Conservation (phyloP, 2,113 vertebrate genomes). For the Lamprologus lemairii region DNA sequence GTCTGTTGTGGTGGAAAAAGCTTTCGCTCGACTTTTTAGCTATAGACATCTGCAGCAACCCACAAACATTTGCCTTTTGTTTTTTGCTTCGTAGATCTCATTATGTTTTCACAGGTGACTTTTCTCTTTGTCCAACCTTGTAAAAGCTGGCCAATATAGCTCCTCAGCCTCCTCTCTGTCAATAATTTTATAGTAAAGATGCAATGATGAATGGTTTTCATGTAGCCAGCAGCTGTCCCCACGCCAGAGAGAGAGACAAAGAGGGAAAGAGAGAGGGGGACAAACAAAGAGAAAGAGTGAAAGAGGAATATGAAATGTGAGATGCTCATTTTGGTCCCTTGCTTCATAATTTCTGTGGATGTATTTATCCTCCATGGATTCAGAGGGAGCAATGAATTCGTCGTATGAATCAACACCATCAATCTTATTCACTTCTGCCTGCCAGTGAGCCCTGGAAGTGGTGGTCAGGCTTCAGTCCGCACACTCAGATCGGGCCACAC, state of each 20-base stretch:
- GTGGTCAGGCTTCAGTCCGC: conserved; percentile 34
- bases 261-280: not conserved
- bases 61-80: not conserved
- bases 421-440: conserved; percentile 63
- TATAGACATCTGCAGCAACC: not conserved
- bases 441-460: conserved; percentile 31
- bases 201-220: conserved; percentile 67
- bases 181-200: conserved; percentile 62
- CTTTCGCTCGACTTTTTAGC: not conserved
- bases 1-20: not conserved
- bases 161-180: conserved; percentile 37
- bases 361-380: conserved; percentile 66
- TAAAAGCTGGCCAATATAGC: conserved; percentile 36
- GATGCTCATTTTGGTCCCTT: conserved; percentile 61
- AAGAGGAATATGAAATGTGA: conserved; percentile 61
- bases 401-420: conserved; percentile 66
- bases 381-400: conserved; percentile 58
- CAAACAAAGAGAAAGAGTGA: conserved; percentile 1
- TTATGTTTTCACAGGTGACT: not conserved
- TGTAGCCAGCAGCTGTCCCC: conserved; percentile 55
- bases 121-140: conserved; percentile 38
- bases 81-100: not conserved
- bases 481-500: not conserved
- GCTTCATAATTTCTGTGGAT: conserved; percentile 62
- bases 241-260: conserved; percentile 2